Base-by-base conservation (phyloP, 2,888 invertebrate genomes). In the Agonopterix heracliana region DNA sequence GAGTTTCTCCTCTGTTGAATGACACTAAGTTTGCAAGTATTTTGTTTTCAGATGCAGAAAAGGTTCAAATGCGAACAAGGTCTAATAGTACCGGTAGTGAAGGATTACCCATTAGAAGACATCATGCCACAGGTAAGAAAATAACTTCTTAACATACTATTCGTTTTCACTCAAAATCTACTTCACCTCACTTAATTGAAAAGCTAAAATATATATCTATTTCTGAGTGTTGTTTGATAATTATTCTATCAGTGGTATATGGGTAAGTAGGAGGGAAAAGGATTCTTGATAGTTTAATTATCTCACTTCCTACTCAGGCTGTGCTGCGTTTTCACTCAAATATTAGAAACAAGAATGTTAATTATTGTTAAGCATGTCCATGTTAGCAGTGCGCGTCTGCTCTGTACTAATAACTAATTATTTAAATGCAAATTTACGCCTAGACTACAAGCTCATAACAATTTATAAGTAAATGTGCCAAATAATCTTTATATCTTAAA, bases 81-180 rank as follows among this genome's bases (percentile, higher is more conserved):
- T 89, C 89, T 52, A 89, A 89, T 61, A 89, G 89, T 74, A 89
- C 89, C 73, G 89, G 89, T 68, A 89, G 89, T 71, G 89, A 89
- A 84, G 89, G 89, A 78, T 79, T 89, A 76, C 84, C 89, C 54
- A 87, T 89, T 78, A 81, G 89, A 86, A 87, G 89, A 89, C 88
- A 89, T 84, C 88, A 89, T 83, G 85, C 88, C 83, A 77, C 89
- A 89, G 89, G 89, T 89, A 71, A 73, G 50, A 9, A 35, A n/a
- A 38, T 26, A 26, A 5, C 26, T 7, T 5, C 26, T 26, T 26
- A 26, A 26, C 26, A 26, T 26, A 26, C 26, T 26, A 5, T 26
- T 26, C 7, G 26, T 26, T 26, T 26, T 26, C 26, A 26, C 26
- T 26, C 26, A 26, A 26, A 26, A 26, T 26, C 26, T 26, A 26